These are phyloP conservation scores for Bovichtus diacanthus DNA, from an alignment of 2,797 vertebrate species.

Conservation along the genomic window DNA sequence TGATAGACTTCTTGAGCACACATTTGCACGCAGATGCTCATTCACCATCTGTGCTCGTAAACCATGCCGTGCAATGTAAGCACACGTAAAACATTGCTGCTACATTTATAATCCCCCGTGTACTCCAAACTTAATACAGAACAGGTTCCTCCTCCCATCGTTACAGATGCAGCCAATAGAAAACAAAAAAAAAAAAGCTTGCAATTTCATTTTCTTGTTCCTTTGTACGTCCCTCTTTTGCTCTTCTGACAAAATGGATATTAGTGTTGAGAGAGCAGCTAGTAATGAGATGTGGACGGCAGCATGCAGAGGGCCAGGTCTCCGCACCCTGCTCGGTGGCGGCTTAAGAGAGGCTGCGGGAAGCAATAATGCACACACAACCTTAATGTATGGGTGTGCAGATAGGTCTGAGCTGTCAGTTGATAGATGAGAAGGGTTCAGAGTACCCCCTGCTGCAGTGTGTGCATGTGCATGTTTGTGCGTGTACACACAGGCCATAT, in stretches of 20 bases:
- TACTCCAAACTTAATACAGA: constrained; percentile 12
- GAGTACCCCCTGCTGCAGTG: constrained; percentile 27
- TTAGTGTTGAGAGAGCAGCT: constrained; percentile 38
- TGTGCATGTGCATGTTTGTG: constrained; percentile 20
- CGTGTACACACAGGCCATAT: constrained; percentile 12
- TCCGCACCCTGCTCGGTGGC: constrained; percentile 42
- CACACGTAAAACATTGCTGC: constrained; percentile 14
- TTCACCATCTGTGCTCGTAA: constrained; percentile 47
- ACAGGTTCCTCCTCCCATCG: constrained; percentile 14
- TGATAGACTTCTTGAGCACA: constrained; percentile 13
- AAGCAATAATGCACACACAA: constrained; percentile 50
- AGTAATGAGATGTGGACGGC: constrained; percentile 58
- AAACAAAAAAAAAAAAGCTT: background rate
- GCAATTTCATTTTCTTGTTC: constrained; percentile 3
- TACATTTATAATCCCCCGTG: constrained; percentile 17
- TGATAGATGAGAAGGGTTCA: constrained; percentile 63
- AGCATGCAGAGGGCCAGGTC: constrained; percentile 34
- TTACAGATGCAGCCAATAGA: background rate
- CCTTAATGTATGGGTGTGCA: constrained; percentile 61
- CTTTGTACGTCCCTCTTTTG: background rate
- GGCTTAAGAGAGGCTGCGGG: constrained; percentile 45
- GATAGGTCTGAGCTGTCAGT: constrained; percentile 50
- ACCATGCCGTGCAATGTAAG: constrained; percentile 8
- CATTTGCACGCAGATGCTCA: constrained; percentile 8
- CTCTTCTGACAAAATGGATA: constrained; percentile 46